Percentiles rank a stretch among this genome's conserved stretches.
Conservation (phyloP, 2,797 vertebrate genomes). For the Serranus cabrilla region DNA sequence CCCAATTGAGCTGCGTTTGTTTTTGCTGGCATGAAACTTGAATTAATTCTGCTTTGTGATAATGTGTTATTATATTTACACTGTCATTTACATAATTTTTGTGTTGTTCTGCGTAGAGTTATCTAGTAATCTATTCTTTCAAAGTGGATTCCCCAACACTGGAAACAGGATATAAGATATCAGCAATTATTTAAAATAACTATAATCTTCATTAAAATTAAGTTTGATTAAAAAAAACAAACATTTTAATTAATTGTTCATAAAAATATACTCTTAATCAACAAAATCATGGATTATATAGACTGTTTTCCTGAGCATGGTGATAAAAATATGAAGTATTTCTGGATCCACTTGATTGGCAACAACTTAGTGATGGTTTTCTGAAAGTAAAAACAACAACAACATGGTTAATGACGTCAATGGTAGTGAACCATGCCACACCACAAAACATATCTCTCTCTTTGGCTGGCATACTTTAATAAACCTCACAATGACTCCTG, state of each 20-base stretch:
- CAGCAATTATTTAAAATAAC: neutral
- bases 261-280: neutral
- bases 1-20: no score
- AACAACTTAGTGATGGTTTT: neutral
- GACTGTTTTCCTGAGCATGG: neutral
- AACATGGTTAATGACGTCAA: neutral
- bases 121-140: no score
- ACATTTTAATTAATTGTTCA: neutral
- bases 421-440: neutral
- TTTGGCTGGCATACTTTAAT: neutral
- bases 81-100: no score
- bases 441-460: neutral
- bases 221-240: neutral
- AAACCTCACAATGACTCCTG: neutral
- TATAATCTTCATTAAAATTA: neutral
- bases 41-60: no score
- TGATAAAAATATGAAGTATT: neutral
- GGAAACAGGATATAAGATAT: no score
- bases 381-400: constrained; percentile 22
- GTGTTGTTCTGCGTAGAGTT: no score
- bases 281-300: neutral
- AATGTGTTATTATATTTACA: no score
- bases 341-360: neutral
- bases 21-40: no score
- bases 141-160: no score